These are phyloP conservation scores for Felis catus DNA, from an alignment of 2,113 vertebrate genomes.

Conservation along the genomic window F.catus_Fca126_mat1.0 CM031412.1:42301001-42301500, in stretches of 20 bases:
- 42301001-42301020: constrained; percentile 57
- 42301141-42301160: constrained; percentile 37
- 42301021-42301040: constrained; percentile 54
- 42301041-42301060: constrained; percentile 13
- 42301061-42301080: background rate
- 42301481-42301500: background rate
- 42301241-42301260: background rate
- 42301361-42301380: constrained; percentile 34
- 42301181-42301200: constrained; percentile 48
- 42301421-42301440: background rate
- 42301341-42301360: background rate
- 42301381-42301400: constrained; percentile 5
- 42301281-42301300: constrained; percentile 40
- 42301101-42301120: constrained; percentile 65
- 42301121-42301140: constrained; percentile 58
- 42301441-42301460: background rate
- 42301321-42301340: constrained; percentile 29
- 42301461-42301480: background rate
- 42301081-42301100: background rate
- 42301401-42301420: background rate
- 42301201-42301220: constrained; percentile 11
- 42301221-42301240: background rate
- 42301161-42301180: constrained; percentile 34
- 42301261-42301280: background rate
- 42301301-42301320: constrained; percentile 23